Conservation (phyloP, 2,113 vertebrate species). For the Opisthocomus hoazin region DNA sequence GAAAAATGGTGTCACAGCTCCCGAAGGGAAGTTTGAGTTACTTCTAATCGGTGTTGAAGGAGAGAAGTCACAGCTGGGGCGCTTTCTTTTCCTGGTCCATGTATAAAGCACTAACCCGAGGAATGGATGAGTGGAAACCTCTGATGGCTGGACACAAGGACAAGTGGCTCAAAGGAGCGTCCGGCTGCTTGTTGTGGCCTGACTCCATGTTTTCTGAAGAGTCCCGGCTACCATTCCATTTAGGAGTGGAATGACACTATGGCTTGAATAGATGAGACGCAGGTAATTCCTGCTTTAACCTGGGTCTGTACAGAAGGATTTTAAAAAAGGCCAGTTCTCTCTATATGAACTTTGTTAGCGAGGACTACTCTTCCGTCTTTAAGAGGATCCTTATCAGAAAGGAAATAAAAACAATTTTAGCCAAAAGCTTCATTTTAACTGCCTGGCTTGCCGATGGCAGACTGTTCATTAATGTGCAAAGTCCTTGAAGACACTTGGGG, state of each 20-base stretch:
- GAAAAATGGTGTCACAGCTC: background rate
- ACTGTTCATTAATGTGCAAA: background rate
- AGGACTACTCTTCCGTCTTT: background rate
- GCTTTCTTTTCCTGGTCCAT: background rate
- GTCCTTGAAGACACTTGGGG: background rate
- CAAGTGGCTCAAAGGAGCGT: background rate
- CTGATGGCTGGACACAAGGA: background rate
- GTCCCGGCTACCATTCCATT: background rate
- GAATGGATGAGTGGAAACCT: background rate
- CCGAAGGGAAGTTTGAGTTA: background rate
- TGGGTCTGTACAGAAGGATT: background rate
- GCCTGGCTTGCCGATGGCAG: background rate
- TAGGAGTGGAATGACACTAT: background rate
- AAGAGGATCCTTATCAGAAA: background rate
- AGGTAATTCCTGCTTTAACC: background rate
- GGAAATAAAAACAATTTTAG: background rate
- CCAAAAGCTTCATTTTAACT: background rate
- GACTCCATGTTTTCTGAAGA: background rate
- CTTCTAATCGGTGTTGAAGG: background rate
- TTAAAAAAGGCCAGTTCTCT: background rate
- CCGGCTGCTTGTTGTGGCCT: background rate
- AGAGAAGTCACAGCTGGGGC: background rate
- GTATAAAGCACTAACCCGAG: background rate
- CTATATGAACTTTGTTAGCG: background rate
- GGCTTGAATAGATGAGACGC: background rate